phyloP scores from a whole-genome alignment of 2,888 invertebrate genomes.

The Laspeyria flexula region DNA sequence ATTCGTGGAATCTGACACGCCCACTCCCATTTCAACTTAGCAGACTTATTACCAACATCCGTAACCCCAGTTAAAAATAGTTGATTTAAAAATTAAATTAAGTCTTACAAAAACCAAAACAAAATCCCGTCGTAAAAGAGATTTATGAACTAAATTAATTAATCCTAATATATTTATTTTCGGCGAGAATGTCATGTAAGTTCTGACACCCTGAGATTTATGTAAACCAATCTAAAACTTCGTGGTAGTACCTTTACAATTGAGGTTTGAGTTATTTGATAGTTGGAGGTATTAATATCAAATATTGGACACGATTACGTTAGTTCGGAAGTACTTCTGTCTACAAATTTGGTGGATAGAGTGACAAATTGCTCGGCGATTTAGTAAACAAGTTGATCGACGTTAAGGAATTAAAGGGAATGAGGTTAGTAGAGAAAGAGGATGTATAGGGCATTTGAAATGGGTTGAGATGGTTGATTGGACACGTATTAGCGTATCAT shows the following conservation, averaged over 20 bases:
- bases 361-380: constrained; percentile 25
- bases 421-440: constrained; percentile 10
- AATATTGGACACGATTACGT: constrained; percentile 17
- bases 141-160: background rate
- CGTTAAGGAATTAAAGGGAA: constrained; percentile 18
- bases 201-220: constrained; percentile 4
- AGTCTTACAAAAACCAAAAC: too few species aligned
- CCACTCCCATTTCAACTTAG: too few species aligned
- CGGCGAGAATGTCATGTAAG: background rate
- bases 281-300: constrained; percentile 19
- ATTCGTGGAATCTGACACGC: too few species aligned
- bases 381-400: constrained; percentile 28
- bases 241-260: constrained; percentile 8
- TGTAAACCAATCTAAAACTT: constrained; percentile 16
- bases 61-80: too few species aligned
- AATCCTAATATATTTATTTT: constrained; percentile 1
- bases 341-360: constrained; percentile 23
- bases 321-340: constrained; percentile 6
- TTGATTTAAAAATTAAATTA: too few species aligned
- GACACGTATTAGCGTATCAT: constrained; percentile 15
- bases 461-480: constrained; percentile 24
- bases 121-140: background rate
- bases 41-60: too few species aligned
- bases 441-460: constrained; percentile 17
- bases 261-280: constrained; percentile 9